Evolutionary conservation across 2,113 vertebrate genomes (phyloP).

Genomic region (Oophaga pumilio): DNA sequence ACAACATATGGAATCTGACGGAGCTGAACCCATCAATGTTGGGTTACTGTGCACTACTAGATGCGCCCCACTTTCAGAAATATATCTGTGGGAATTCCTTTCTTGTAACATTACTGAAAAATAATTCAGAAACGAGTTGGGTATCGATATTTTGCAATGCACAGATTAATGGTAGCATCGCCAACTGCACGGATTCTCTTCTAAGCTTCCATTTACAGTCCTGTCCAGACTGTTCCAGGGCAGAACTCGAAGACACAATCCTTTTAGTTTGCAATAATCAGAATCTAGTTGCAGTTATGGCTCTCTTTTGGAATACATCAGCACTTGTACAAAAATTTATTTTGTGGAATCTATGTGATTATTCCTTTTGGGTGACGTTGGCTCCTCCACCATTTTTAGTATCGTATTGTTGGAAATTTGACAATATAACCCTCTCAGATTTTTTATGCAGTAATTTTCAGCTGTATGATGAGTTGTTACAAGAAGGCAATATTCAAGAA

Average conservation of each 20-base stretch:
- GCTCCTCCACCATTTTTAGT: constrained; percentile 62
- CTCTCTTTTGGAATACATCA: neutral
- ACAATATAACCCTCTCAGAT: constrained; percentile 61
- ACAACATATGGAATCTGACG: neutral
- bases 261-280: constrained; percentile 11
- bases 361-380: constrained; percentile 67
- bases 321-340: constrained; percentile 57
- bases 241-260: neutral
- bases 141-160: constrained; percentile 12
- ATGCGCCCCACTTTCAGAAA: neutral
- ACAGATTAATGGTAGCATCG: neutral
- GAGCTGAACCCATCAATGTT: neutral
- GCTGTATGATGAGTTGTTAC: constrained; percentile 69
- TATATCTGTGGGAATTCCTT: constrained; percentile 30
- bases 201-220: neutral
- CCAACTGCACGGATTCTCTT: constrained; percentile 8
- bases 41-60: constrained; percentile 22
- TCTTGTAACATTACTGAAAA: neutral
- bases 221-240: constrained; percentile 11
- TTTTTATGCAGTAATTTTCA: constrained; percentile 68
- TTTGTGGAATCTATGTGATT: constrained; percentile 67
- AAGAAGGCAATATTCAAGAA: constrained; percentile 64
- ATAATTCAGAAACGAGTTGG: constrained; percentile 5
- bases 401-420: constrained; percentile 71
- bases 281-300: neutral